Conservation (phyloP, 2,888 invertebrate species). For the Trissolcus brochymenae region DNA sequence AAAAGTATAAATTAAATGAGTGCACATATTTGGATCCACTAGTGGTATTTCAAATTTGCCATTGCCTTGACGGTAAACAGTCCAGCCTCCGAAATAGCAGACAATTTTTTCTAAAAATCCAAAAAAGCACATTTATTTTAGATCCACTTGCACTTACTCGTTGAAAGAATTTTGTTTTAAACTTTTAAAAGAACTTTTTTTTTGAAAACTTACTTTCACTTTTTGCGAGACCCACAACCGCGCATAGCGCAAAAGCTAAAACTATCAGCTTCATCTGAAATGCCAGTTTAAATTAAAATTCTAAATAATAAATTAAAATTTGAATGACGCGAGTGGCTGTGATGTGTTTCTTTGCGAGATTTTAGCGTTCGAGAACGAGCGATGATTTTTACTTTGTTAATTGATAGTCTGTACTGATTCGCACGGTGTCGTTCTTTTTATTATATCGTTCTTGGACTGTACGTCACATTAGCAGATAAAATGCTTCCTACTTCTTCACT, state of each 20-base stretch:
- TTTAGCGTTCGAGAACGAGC: background rate
- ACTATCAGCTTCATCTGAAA: slow-evolving; percentile 21
- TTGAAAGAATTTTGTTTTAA: background rate
- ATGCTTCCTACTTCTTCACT: slow-evolving; percentile 20
- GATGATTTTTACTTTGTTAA: slow-evolving; percentile 25
- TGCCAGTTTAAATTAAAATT: background rate
- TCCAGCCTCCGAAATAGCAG: slow-evolving; percentile 88
- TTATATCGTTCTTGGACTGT: slow-evolving; percentile 31
- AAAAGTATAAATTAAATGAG: slow-evolving; percentile 86
- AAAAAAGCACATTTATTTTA: background rate
- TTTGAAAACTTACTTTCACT: slow-evolving; percentile 17
- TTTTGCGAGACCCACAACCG: background rate
- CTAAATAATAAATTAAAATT: background rate
- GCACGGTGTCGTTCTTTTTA: slow-evolving; percentile 20
- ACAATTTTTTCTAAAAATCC: slow-evolving; percentile 79
- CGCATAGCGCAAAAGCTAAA: slow-evolving; percentile 3
- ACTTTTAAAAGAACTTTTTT: background rate
- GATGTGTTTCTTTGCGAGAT: background rate
- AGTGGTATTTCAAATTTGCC: slow-evolving; percentile 83
- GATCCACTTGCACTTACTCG: background rate
- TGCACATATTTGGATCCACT: slow-evolving; percentile 83
- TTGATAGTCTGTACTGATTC: slow-evolving; percentile 13
- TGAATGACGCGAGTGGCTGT: background rate
- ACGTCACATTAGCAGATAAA: slow-evolving; percentile 37
- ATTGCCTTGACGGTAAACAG: slow-evolving; percentile 81